Base-by-base conservation (phyloP, 2,888 invertebrate species). In the Sinotaia quadrata region DNA sequence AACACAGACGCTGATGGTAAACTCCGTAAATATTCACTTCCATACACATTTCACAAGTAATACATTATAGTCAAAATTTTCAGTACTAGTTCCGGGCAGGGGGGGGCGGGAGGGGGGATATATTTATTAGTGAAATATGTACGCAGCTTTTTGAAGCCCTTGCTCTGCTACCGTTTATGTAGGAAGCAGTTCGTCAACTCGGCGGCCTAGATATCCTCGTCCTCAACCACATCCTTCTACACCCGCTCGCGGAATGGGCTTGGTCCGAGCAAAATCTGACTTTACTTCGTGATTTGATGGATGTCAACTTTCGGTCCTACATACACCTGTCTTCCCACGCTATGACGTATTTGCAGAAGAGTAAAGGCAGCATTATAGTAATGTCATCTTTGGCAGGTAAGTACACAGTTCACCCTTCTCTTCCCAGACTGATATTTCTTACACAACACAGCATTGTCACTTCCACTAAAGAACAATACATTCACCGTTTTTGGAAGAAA, bases 141-240 rank as follows among this genome's bases (percentile, higher is more conserved):
- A 34, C n/a, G 36, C n/a, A 18, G 36, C 15, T 15, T n/a, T 7
- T n/a, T 34, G n/a, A 18, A 15, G 15, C 18, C 4, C 7, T 24
- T 15, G 21, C 21, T 2, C 18, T 1, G 44, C 34, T 37, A 33
- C 41, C 33, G 41, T 52, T 47, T 52, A 67, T 76, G 31, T 73
- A 87, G 85, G 73, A 76, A 49, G 80, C 85, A 0, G 75, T 78
- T 10, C 29, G 60, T 7, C 70, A 68, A 44, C 72, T 86, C n/a
- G 85, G 85, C 31, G 84, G 85, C 0, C 67, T 87, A 21, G 86
- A 87, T 69, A 78, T 79, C 37, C 71, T 87, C n/a, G 84, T 87
- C 5, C 73, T 87, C 33, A 87, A 87, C 69, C 87, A 87, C 75
- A 85, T 87, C 58, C 68, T 76, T 10, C 68, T 74, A 1, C 78